Base-by-base conservation (phyloP, 2,888 invertebrate genomes). In the Tenthredo mesomela region DNA sequence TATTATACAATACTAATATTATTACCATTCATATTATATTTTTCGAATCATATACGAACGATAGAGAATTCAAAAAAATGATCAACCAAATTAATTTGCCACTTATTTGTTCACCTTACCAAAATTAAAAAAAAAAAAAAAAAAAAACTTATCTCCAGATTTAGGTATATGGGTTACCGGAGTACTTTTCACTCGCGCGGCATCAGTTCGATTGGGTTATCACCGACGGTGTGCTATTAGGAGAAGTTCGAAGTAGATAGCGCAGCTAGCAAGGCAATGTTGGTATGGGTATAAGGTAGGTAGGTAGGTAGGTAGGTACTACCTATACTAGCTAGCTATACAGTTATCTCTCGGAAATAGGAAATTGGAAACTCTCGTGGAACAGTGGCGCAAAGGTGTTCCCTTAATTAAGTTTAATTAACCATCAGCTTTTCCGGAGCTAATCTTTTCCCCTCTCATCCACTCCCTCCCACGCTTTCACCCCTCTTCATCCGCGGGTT, bases 371-470 rank as follows among this genome's bases (percentile, higher is more conserved):
- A 80, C 80, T 80, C 80, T 80, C 80, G 21, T 1, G 80, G 37
- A 80, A 80, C 61, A 61, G 80, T 80, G 61, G 80, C 80, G 80
- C 80, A 40, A 80, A 80, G 80, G 80, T 80, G 80, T 80, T 80
- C 80, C 61, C 80, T 58, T 80, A 70, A 82, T 82, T 82, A 82
- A 29, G 43, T 65, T 82, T 82, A 82, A 82, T 82, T 82, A 82
- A 70, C 82, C 82, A 65, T 65, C 37, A 70, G 82, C 61, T 82
- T 67, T 82, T 82, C 82, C 82, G 29, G 67, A 58, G 58, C 82
- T 82, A 70, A 82, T 82, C 67, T 67, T 80, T 21, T 18, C 21
- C 25, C 29, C 33, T 82, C 65, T 29, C n/a, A 29, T 29, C 47
- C n/a, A n/a, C n/a, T n/a, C n/a, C n/a, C n/a, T n/a, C n/a, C n/a